Percentiles rank a stretch among this genome's conserved stretches.
Conservation (phyloP, 2,888 invertebrate genomes). For the Theretra japonica region DNA sequence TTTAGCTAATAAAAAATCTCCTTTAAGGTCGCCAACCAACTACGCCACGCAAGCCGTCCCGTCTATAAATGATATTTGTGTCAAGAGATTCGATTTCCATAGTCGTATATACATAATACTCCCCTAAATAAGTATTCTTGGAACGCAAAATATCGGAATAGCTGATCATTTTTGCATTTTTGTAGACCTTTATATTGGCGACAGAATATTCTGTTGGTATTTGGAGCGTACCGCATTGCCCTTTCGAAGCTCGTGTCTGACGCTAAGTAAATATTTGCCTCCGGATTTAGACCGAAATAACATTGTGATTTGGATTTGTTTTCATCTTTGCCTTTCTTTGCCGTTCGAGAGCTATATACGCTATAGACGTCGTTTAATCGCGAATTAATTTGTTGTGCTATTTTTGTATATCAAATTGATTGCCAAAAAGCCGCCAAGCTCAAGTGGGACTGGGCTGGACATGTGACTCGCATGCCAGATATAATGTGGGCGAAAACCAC, state of each 20-base stretch:
- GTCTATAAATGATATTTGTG: not conserved
- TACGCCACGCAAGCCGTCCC: too few relatives aligned
- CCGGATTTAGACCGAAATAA: conserved; percentile 14
- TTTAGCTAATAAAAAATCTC: too few relatives aligned
- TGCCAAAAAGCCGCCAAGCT: too few relatives aligned
- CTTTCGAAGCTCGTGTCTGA: not conserved
- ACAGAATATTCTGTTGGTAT: conserved; percentile 14
- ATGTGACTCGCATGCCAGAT: too few relatives aligned
- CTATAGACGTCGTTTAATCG: too few relatives aligned
- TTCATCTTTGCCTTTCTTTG: not conserved
- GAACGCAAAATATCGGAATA: conserved; percentile 1
- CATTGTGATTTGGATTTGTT: conserved; percentile 17
- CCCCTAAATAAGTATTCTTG: not conserved
- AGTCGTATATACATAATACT: not conserved
- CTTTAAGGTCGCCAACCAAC: too few relatives aligned
- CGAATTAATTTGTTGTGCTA: too few relatives aligned
- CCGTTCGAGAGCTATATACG: too few relatives aligned
- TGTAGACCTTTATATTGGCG: conserved; percentile 14
- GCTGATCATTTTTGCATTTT: conserved; percentile 9
- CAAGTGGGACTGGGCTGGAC: too few relatives aligned
- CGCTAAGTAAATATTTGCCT: conserved; percentile 21
- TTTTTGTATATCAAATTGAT: too few relatives aligned
- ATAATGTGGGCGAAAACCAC: too few relatives aligned
- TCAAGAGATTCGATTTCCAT: not conserved
- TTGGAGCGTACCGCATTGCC: conserved; percentile 14